A percentile compares a stretch with the other conserved stretches of the same genome.
Conservation (phyloP, 2,888 invertebrate species). For the Noctua janthe region DNA sequence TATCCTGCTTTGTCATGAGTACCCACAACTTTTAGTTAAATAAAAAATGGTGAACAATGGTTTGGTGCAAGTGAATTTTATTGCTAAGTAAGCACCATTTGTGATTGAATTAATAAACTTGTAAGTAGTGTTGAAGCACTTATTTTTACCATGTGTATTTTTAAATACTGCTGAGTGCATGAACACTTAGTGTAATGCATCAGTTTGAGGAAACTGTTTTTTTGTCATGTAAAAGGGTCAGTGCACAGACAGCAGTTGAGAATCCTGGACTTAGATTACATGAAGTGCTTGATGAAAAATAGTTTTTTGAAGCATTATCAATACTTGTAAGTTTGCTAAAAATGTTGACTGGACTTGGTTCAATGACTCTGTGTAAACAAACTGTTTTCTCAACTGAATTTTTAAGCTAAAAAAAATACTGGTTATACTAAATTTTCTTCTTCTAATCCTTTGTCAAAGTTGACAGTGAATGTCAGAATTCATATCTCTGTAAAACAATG, state of each 20-base stretch:
- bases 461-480: conserved; percentile 68
- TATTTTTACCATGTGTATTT: conserved; percentile 17
- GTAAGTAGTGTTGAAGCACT: conserved; percentile 10
- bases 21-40: not conserved
- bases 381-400: conserved; percentile 1
- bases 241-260: not conserved
- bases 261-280: not conserved
- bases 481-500: conserved; percentile 75
- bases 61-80: not conserved
- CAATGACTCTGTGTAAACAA: conserved; percentile 14
- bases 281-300: not conserved
- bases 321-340: not conserved
- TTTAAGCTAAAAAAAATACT: conserved; percentile 31
- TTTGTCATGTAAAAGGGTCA: not conserved
- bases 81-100: conserved; percentile 18
- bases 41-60: conserved; percentile 12
- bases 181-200: not conserved
- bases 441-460: conserved; percentile 59
- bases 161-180: not conserved
- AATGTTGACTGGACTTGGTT: not conserved
- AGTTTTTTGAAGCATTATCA: not conserved
- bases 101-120: not conserved
- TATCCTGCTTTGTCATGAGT: conserved; percentile 17
- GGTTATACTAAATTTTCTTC: conserved; percentile 32
- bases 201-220: not conserved